A percentile compares a stretch with the other conserved stretches of the same genome.
These are phyloP conservation scores for Cathartes aura DNA, from an alignment of 2,113 vertebrate genomes.

Conservation along the genomic window DNA sequence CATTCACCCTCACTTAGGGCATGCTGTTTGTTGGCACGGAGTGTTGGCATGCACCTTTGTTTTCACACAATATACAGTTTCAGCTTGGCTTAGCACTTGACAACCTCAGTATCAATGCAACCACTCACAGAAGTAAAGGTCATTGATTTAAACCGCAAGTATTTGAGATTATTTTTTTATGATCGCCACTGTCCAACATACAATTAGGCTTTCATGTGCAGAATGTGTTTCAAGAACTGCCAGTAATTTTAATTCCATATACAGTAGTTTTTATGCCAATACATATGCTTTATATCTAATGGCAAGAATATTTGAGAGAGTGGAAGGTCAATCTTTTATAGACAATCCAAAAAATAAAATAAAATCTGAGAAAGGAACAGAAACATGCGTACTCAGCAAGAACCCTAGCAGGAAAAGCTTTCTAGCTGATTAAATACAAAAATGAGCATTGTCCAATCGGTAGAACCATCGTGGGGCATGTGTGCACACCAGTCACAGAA, in stretches of 20 bases:
- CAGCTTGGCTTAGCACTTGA: conserved; percentile 31
- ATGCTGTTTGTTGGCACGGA: not conserved
- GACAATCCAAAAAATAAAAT: conserved; percentile 17
- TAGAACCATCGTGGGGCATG: not conserved
- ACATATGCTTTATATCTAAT: conserved; percentile 42
- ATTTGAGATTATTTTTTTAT: not conserved
- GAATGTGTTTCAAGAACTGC: conserved; percentile 48
- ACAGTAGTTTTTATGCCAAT: conserved; percentile 15
- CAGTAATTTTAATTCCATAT: conserved; percentile 50
- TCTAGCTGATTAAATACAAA: conserved; percentile 30
- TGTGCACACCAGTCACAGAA: not conserved
- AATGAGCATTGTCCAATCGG: not conserved
- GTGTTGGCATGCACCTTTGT: not conserved
- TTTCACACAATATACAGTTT: conserved; percentile 50
- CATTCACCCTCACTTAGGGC: not conserved
- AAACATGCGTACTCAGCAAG: not conserved
- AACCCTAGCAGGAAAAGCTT: not conserved
- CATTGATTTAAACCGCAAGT: not conserved
- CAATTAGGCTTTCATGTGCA: conserved; percentile 20
- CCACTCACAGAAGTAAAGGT: conserved; percentile 35
- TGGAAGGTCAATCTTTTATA: conserved; percentile 37
- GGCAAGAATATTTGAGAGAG: not conserved
- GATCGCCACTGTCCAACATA: not conserved
- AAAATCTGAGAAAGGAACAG: not conserved
- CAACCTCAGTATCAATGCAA: not conserved